Percentiles rank a stretch among this genome's conserved stretches.
Evolutionary conservation across 2,888 invertebrate genomes (phyloP).

Genomic region (Ormyrus pomaceus): DNA sequence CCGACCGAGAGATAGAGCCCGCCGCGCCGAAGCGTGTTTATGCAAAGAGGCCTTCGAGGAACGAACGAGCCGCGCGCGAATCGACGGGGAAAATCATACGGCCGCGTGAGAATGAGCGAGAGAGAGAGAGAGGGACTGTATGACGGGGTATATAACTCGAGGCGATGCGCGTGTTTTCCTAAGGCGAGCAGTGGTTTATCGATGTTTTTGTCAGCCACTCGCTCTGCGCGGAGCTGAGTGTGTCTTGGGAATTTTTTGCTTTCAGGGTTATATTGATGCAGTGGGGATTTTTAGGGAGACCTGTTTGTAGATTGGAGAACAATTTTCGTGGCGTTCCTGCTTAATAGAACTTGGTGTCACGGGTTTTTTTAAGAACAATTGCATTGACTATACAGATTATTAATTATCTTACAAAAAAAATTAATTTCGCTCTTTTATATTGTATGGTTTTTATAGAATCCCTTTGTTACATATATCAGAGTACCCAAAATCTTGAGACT

Average conservation of each 20-base stretch:
- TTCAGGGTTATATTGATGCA: background rate
- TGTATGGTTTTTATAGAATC: no score
- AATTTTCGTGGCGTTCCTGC: no score
- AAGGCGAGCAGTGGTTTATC: slow-evolving; percentile 1
- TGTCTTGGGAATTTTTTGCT: background rate
- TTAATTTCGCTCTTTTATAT: no score
- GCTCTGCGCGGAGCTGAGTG: background rate
- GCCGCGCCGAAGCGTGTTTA: slow-evolving; percentile 59
- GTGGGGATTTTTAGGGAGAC: no score
- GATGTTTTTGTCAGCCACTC: slow-evolving; percentile 5
- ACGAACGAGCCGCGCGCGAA: slow-evolving; percentile 16
- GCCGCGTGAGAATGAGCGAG: slow-evolving; percentile 42
- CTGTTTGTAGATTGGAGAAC: no score
- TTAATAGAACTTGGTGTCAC: no score
- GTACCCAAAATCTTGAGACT: no score
- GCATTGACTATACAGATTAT: no score
- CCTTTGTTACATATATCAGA: no score
- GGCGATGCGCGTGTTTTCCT: slow-evolving; percentile 9
- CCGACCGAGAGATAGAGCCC: background rate
- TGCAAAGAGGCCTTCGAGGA: slow-evolving; percentile 64
- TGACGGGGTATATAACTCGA: background rate
- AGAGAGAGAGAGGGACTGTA: background rate
- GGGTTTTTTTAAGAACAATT: no score
- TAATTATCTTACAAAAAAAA: no score
- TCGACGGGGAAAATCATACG: slow-evolving; percentile 20